Conservation (phyloP, 1,140 invertebrate genomes). For the Drosophila triauraria region DNA sequence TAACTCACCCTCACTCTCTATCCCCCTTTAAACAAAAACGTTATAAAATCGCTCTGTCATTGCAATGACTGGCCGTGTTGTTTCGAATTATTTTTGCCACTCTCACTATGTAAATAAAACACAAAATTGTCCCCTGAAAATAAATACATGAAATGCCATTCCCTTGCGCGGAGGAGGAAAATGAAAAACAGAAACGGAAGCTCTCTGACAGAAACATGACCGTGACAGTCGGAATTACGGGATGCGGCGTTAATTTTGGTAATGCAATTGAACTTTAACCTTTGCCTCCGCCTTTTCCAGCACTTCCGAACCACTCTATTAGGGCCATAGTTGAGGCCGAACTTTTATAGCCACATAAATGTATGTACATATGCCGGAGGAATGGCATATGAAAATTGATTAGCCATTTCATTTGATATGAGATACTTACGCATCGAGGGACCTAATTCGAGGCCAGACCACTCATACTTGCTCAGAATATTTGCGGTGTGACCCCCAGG, state of each 20-base stretch:
- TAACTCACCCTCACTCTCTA: not conserved
- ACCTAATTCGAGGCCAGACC: slow-evolving; percentile 31
- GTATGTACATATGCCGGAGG: not conserved
- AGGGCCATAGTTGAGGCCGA: slow-evolving; percentile 5
- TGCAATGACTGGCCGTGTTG: not conserved
- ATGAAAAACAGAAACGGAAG: not conserved
- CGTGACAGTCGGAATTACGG: slow-evolving; percentile 17
- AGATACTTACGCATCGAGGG: slow-evolving; percentile 24
- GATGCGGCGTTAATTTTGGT: slow-evolving; percentile 17
- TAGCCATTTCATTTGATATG: slow-evolving; percentile 40
- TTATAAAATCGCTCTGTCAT: not conserved
- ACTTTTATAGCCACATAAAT: slow-evolving; percentile 1
- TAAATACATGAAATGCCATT: slow-evolving; percentile 25
- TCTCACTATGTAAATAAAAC: slow-evolving; percentile 1
- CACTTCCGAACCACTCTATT: slow-evolving; percentile 2
- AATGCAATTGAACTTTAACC: slow-evolving; percentile 39
- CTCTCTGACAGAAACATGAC: slow-evolving; percentile 19
- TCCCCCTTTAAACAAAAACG: no score
- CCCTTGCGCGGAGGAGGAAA: not conserved
- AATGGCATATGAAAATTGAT: slow-evolving; percentile 19
- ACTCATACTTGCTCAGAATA: slow-evolving; percentile 12
- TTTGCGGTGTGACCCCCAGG: slow-evolving; percentile 36
- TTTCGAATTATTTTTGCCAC: slow-evolving; percentile 3
- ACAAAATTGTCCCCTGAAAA: not conserved
- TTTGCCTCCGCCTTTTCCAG: not conserved